Base-by-base conservation (phyloP, 2,797 vertebrate species). In the Miopithecus talapoin region DNA sequence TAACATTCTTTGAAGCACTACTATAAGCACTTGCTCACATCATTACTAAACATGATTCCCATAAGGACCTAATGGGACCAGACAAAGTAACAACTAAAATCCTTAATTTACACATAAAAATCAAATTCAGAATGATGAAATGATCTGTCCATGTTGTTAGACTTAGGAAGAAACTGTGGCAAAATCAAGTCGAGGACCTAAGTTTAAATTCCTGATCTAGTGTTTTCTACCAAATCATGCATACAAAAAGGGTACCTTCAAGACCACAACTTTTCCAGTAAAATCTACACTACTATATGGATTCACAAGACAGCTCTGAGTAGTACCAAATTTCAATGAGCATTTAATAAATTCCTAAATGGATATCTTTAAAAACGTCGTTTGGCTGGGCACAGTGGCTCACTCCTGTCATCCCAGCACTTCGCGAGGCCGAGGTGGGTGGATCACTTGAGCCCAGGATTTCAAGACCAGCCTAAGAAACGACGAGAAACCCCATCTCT, bases 301-400 rank as follows among this genome's bases (percentile, higher is more conserved):
- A 96, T 87, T 94, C 55, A 61, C 57, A 95, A 91, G 36, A 89
- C 3, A 91, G 48, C n/a, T 72, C n/a, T 89, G 22, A 93, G 33
- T n/a, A 96, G 22, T 39, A 75, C 22, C 10, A 83, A 86, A 89
- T 79, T 88, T 79, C 86, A 90, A 61, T n/a, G 5, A 78, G 30
- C 41, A 90, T 59, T 95, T 89, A 96, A 88, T 43, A 86, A 89
- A 79, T 68, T 87, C 19, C 50, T 87, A 95, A 72, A 85, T 36
- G n/a, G 1, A 0, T 41, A 91, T 64, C 36, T 84, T 94, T 68
- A 64, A 91, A 94, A 85, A 74, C 41, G 17, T n/a, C 17, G 16
- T 68, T n/a, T n/a, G 64, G 33, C 33, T 68, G 33, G 33, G 64
- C 64, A 68, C 64, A n/a, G 64, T 68, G 64, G 33, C 64, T 68